Percentiles rank a stretch among this genome's conserved stretches.
These are phyloP conservation scores for Andrena camellia DNA, from an alignment of 2,888 invertebrate genomes.

Conservation along the genomic window DNA sequence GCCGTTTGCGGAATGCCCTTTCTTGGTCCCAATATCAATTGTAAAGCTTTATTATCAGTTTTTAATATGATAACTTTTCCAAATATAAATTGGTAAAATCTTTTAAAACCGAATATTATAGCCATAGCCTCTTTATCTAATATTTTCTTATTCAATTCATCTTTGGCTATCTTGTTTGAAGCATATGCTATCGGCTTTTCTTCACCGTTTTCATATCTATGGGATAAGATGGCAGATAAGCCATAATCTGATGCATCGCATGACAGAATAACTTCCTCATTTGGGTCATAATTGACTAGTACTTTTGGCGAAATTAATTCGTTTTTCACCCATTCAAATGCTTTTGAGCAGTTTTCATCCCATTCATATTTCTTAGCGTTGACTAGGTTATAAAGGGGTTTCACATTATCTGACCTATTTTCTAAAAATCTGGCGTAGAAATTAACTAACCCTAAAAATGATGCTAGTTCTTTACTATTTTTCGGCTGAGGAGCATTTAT, in stretches of 20 bases:
- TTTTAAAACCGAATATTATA: conserved; percentile 58
- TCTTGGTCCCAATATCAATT: conserved; percentile 47
- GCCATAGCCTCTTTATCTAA: conserved; percentile 61
- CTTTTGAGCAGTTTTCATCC: conserved; percentile 53
- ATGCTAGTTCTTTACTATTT: conserved; percentile 64
- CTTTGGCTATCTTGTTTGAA: conserved; percentile 25
- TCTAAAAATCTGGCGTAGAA: conserved; percentile 79
- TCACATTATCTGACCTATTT: conserved; percentile 66
- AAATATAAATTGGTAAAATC: conserved; percentile 45
- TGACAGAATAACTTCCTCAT: conserved; percentile 22
- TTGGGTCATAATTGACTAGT: conserved; percentile 54
- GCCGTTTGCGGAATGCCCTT: conserved; percentile 46
- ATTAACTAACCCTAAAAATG: conserved; percentile 74
- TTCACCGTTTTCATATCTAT: conserved; percentile 20
- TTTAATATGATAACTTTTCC: conserved; percentile 48
- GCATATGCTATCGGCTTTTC: conserved; percentile 39
- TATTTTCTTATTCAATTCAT: conserved; percentile 52
- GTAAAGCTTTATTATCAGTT: conserved; percentile 57
- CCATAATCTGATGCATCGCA: conserved; percentile 40
- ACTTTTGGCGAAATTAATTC: conserved; percentile 42
- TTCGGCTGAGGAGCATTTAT: conserved; percentile 63
- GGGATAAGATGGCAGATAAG: conserved; percentile 41
- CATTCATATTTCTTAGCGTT: conserved; percentile 65
- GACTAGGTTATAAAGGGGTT: conserved; percentile 67
- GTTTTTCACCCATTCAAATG: conserved; percentile 57